Evolutionary conservation across 2,113 vertebrate genomes (phyloP), one percentile per base, ranked within the genome.

Genomic region (Cyanoliseus patagonus): DNA sequence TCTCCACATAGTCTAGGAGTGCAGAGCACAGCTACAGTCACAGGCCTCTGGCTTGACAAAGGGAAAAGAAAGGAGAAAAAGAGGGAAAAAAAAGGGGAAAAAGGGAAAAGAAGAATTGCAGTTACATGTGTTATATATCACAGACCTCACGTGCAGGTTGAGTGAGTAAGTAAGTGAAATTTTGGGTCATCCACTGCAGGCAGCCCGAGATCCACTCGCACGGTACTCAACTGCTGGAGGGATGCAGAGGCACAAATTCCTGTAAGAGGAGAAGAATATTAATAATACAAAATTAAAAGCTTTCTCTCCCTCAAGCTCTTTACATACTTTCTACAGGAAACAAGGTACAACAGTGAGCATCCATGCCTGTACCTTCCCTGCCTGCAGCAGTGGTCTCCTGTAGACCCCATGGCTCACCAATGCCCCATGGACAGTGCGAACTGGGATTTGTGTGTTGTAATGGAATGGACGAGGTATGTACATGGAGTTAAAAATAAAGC

Each of bases 401-500:
- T 66, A 49, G 59, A 44, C 15, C 46, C 53, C 53, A 20, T 0
- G 1, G n/a, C 30, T 39, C 24, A 20, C 52, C 30, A 73, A 33
- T 18, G 24, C 27, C 27, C 28, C 3, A 1, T 59, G 44, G 64
- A 67, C 15, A 72, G 73, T 35, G 85, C 83, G 88, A 47, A 9
- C 77, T 95, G 91, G 76, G 55, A 86, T 51, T 84, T 39, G 11
- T 41, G 86, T 59, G 88, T 76, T 97, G 94, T 76, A 92, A 92
- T 67, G 61, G 77, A 83, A 77, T 25, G 49, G 85, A 93, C 25
- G 1, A 92, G 18, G 78, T 66, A 90, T 82, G 95, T 85, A 93
- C 8, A 12, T 41, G 33, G 88, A 93, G 88, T 97, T 96, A 95
- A 97, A 98, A 98, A 96, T 86, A 94, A 96, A 97, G 94, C 91